Evolutionary conservation across 1,140 invertebrate species (phyloP).

Genomic region (Aphelinus certus): DNA sequence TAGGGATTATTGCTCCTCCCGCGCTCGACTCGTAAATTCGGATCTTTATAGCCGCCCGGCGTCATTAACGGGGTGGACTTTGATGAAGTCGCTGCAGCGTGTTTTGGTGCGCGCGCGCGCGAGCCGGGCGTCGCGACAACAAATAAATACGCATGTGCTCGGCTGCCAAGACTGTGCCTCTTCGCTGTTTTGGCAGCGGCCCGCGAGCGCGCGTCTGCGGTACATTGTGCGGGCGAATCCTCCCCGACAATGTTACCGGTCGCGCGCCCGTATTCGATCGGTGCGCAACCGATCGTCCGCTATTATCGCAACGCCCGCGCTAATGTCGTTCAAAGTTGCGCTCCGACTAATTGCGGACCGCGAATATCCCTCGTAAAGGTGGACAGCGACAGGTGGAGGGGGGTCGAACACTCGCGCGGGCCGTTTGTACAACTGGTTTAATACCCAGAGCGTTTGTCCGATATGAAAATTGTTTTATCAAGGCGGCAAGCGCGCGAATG

Average conservation of each 20-base stretch:
- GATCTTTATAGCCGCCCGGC: constrained; percentile 48
- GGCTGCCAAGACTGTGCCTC: not conserved
- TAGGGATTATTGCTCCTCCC: not conserved
- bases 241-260: constrained; percentile 25
- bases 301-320: constrained; percentile 16
- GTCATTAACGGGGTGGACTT: constrained; percentile 38
- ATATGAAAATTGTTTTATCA: not conserved
- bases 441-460: not conserved
- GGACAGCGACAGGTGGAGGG: too few species aligned
- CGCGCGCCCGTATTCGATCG: constrained; percentile 1
- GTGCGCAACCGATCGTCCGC: not conserved
- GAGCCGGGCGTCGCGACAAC: not conserved
- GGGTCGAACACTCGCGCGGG: too few species aligned
- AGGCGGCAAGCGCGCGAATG: too few species aligned
- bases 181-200: constrained; percentile 6
- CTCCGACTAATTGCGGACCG: too few species aligned
- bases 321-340: too few species aligned
- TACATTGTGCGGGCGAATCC: constrained; percentile 1
- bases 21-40: constrained; percentile 46
- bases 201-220: not conserved
- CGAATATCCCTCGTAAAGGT: too few species aligned
- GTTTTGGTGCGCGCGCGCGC: not conserved
- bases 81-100: constrained; percentile 5
- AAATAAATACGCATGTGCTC: not conserved
- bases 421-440: too few species aligned